phyloP scores from a whole-genome alignment of 30 jellyfish, hydroid and myxozoan genomes.

The Aurelia coerulea region DNA sequence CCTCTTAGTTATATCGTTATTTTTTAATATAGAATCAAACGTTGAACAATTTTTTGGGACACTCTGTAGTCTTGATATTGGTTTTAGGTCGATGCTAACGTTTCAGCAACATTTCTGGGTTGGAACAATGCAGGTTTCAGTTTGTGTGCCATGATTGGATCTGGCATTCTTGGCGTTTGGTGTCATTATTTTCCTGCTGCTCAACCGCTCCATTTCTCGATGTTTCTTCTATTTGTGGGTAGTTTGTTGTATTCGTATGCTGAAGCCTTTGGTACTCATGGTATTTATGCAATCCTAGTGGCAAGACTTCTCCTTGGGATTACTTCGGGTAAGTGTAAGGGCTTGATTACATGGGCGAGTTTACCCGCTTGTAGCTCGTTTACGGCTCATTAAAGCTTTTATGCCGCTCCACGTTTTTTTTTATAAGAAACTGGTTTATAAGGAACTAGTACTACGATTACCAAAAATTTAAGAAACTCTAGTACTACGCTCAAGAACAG shows the following conservation, averaged over 20 bases:
- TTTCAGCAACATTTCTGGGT: conserved; percentile 69
- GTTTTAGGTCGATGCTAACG: conserved; percentile 59
- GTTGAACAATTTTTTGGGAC: too few relatives aligned
- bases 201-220: conserved; percentile 58
- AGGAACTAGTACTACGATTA: too few relatives aligned
- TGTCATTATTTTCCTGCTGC: conserved; percentile 55
- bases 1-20: too few relatives aligned
- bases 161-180: conserved; percentile 71
- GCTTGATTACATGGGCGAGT: too few relatives aligned
- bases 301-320: conserved; percentile 73
- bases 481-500: too few relatives aligned
- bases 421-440: too few relatives aligned
- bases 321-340: conserved; percentile 66
- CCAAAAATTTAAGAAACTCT: too few relatives aligned
- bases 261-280: conserved; percentile 31
- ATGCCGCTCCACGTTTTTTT: too few relatives aligned
- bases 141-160: conserved; percentile 40
- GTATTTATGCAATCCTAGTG: conserved; percentile 44
- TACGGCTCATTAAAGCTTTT: too few relatives aligned
- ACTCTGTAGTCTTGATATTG: too few relatives aligned
- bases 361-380: too few relatives aligned
- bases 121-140: conserved; percentile 80
- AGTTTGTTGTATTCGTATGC: conserved; percentile 67
- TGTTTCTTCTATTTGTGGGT: conserved; percentile 33
- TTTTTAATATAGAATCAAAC: too few relatives aligned